phyloP scores from a whole-genome alignment of 37 sponge, comb jelly and placozoan genomes.

The Agelas oroides region DNA sequence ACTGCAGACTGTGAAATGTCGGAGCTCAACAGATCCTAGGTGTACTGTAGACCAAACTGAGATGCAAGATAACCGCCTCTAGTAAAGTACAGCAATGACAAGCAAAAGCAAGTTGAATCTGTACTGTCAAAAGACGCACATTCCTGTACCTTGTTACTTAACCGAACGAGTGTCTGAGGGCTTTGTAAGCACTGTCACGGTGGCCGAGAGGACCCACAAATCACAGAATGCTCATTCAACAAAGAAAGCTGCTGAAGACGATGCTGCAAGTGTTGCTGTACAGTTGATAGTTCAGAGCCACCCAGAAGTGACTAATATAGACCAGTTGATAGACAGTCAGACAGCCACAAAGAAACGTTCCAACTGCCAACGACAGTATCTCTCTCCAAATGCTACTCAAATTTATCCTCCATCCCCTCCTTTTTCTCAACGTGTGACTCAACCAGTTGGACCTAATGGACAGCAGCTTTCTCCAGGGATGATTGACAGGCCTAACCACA shows the following conservation, averaged over 20 bases:
- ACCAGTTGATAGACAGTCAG: neutral
- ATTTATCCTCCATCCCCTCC: no score
- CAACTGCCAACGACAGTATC: neutral
- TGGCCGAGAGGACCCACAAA: neutral
- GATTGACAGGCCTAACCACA: no score
- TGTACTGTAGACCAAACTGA: no score
- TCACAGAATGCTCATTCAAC: constrained; percentile 10
- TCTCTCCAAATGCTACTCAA: neutral
- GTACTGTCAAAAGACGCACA: constrained; percentile 45
- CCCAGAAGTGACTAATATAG: neutral
- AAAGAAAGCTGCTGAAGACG: constrained; percentile 71
- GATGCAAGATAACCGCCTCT: no score
- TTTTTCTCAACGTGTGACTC: neutral
- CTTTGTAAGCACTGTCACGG: constrained; percentile 23
- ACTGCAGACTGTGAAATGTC: no score
- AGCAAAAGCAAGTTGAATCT: constrained; percentile 56
- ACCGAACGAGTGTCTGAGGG: constrained; percentile 1
- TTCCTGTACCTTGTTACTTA: constrained; percentile 32
- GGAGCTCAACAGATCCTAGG: no score
- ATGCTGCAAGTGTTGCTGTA: constrained; percentile 63
- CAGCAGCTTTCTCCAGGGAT: neutral
- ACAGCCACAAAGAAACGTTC: neutral
- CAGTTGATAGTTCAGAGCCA: neutral
- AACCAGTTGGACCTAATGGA: neutral
- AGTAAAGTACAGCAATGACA: constrained; percentile 5